Base-by-base conservation (phyloP, 1,140 invertebrate genomes). In the Temnothorax nylanderi region DNA sequence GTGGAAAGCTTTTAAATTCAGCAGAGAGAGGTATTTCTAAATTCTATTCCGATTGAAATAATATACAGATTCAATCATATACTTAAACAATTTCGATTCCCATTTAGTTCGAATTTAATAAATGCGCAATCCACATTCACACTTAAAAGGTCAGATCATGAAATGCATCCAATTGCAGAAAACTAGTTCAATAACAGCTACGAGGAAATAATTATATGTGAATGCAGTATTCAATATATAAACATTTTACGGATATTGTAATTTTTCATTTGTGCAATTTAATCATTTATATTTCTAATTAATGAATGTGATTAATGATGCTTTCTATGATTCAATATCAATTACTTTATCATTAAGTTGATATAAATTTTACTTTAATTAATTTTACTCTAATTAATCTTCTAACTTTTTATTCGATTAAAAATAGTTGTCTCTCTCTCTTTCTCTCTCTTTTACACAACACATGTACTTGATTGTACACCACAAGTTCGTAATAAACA, bases 61-160 rank as follows among this genome's bases (percentile, higher is more conserved):
- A 77, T 62, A 41, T 26, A 32, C 41, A 64, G 44, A 78, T 78
- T 47, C 6, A n/a, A n/a, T 78, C 18, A 47, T 8, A 34, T 32
- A 78, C 11, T 32, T n/a, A 13, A 13, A 32, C 18, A 34, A 64
- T 76, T 75, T 76, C 26, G 18, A 47, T 5, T 62, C 0, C 10
- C 37, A n/a, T 44, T 41, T 34, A n/a, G 2, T 21, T 56, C 7
- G 6, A 76, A 47, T 5, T 60, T 77, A 62, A 62, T 60, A 49
- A 77, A 62, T 51, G 13, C 3, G 41, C 47, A 26, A 26, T 76
- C 34, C 26, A 41, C n/a, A 7, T 5, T 8, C 6, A 16, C 49
- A 21, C 13, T 76, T 56, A 3, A 21, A 56, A 56, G 11, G 54
- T 13, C 1, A 26, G 47, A 51, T 44, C 7, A 3, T 60, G n/a